phyloP scores from a whole-genome alignment of 2,113 vertebrate species.

The Athene cunicularia region DNA sequence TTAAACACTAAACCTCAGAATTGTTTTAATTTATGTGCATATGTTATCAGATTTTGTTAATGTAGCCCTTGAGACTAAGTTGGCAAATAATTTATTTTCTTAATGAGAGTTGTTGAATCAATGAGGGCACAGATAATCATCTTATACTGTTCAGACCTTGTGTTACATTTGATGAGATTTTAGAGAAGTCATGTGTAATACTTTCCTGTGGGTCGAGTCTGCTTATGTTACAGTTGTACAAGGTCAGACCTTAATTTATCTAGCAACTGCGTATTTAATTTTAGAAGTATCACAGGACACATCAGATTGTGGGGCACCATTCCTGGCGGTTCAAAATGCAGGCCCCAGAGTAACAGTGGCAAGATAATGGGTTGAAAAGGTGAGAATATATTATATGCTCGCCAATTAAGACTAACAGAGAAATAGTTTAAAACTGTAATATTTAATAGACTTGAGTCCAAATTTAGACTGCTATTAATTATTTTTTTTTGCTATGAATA shows the following conservation, averaged over 20 bases:
- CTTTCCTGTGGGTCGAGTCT: constrained; percentile 55
- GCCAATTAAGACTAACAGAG: constrained; percentile 24
- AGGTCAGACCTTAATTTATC: constrained; percentile 87
- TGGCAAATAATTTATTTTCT: constrained; percentile 58
- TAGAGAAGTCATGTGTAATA: constrained; percentile 75
- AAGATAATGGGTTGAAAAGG: constrained; percentile 77
- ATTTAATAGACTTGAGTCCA: background rate
- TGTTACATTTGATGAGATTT: constrained; percentile 73
- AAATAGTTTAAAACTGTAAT: constrained; percentile 33
- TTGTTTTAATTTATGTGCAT: background rate
- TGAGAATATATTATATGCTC: constrained; percentile 72
- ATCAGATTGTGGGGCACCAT: constrained; percentile 60
- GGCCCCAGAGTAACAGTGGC: constrained; percentile 71
- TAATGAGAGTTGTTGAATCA: constrained; percentile 62
- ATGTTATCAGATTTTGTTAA: background rate
- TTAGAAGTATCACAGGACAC: constrained; percentile 79
- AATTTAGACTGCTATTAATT: background rate
- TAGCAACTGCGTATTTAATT: constrained; percentile 80
- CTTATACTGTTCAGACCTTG: constrained; percentile 38
- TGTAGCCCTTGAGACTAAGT: background rate
- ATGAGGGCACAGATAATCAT: constrained; percentile 58
- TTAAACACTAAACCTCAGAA: background rate
- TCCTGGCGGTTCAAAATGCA: constrained; percentile 74
- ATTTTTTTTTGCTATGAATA: constrained; percentile 31
- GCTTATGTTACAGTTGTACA: constrained; percentile 75